Evolutionary conservation across 2,113 vertebrate species (phyloP), one percentile per base, ranked within the genome.

Genomic region (Rhadina sibilatrix): DNA sequence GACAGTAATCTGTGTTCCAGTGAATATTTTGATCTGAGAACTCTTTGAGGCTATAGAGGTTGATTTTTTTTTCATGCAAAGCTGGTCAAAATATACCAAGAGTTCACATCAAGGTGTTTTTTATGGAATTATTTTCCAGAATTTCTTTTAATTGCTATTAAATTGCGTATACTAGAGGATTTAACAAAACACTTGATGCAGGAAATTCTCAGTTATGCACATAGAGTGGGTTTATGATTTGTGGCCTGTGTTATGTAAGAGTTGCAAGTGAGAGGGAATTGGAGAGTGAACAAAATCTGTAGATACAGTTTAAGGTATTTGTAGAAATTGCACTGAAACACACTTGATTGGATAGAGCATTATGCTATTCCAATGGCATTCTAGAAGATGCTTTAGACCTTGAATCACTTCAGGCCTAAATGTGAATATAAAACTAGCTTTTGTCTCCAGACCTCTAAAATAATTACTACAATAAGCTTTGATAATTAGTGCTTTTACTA

Each of bases 121-220:
- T 69, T 12, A 33, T 69, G 49, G 18, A 75, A 68, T 47, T 14
- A 5, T 92, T 94, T 88, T 82, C 24, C 22, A 65, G 5, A 83
- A n/a, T 28, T 46, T 90, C 5, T 90, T 60, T 31, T 83, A 71
- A 72, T 50, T 31, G 11, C 61, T 54, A 24, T 85, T 66, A 54
- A 69, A 69, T 61, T 72, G 9, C 19, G 11, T 22, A 22, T 57
- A 21, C 38, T 56, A 24, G 15, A 31, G 15, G 47, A 24, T 40
- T 60, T 79, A 61, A 56, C 10, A 50, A 71, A 84, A 40, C 17
- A 35, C 3, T 38, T 49, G 50, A 28, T 35, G 40, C 7, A 35
- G 46, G 35, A 52, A 13, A 1, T 76, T 79, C 46, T 75, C 27
- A 56, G n/a, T 40, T 66, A 59, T 0, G 0, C 64, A 76, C 8